Evolutionary conservation across 1,140 invertebrate species (phyloP).

Genomic region (Adoxophyes honmai): DNA sequence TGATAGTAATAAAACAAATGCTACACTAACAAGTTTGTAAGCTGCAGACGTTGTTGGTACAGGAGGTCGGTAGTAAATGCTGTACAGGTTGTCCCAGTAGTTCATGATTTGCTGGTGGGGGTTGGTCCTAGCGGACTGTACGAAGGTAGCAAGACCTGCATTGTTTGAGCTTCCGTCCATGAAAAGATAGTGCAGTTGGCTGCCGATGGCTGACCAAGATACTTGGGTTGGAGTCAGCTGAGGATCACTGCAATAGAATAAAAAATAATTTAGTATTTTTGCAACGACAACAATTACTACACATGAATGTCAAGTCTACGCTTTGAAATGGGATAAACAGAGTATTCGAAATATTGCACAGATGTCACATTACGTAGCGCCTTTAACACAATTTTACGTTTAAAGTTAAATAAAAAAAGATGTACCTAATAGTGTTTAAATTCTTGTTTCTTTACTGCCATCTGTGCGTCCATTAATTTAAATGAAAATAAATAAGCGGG

Average conservation of each 20-base stretch:
- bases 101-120: slow-evolving; percentile 35
- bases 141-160: background rate
- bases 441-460: too few species aligned
- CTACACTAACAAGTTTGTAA: slow-evolving; percentile 15
- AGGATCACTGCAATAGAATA: background rate
- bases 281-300: too few species aligned
- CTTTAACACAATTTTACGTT: too few species aligned
- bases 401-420: too few species aligned
- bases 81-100: slow-evolving; percentile 42
- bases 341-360: too few species aligned
- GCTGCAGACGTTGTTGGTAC: slow-evolving; percentile 30
- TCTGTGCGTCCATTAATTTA: too few species aligned
- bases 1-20: background rate
- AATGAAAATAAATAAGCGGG: too few species aligned
- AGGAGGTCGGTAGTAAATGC: slow-evolving; percentile 33
- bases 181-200: slow-evolving; percentile 16
- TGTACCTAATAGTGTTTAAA: too few species aligned
- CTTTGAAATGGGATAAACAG: too few species aligned
- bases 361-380: too few species aligned
- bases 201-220: slow-evolving; percentile 5
- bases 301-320: too few species aligned
- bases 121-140: slow-evolving; percentile 27
- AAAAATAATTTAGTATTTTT: too few species aligned
- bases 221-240: background rate
- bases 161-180: background rate